Conservation (phyloP, 2,113 vertebrate species). For the Blennius ocellaris region DNA sequence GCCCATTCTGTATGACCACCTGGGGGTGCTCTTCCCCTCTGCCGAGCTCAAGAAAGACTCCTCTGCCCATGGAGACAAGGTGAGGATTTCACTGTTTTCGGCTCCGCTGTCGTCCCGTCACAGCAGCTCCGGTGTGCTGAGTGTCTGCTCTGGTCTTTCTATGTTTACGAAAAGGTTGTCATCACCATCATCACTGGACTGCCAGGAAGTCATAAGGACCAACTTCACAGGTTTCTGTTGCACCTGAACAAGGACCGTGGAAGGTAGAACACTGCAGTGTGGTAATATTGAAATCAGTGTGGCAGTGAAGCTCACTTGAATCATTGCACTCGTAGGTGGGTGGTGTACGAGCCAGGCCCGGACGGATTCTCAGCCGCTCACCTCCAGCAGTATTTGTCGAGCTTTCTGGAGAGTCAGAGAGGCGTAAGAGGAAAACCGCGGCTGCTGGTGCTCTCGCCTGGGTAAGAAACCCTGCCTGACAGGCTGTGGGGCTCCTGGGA, state of each 20-base stretch:
- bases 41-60: constrained; percentile 70
- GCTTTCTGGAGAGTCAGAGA: constrained; percentile 85
- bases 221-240: constrained; percentile 88
- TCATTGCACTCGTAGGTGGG: constrained; percentile 83
- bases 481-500: too few relatives aligned
- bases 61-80: constrained; percentile 83
- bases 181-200: constrained; percentile 91
- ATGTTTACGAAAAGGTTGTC: constrained; percentile 81
- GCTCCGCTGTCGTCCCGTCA: background rate
- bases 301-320: background rate
- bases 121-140: too few relatives aligned
- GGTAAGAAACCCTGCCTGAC: constrained; percentile 79
- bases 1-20: constrained; percentile 87
- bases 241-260: constrained; percentile 88
- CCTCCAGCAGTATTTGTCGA: constrained; percentile 90
- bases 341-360: constrained; percentile 87
- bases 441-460: constrained; percentile 90
- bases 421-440: constrained; percentile 77
- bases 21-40: constrained; percentile 86
- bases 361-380: constrained; percentile 90
- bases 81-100: constrained; percentile 47
- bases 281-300: constrained; percentile 16
- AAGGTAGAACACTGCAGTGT: constrained; percentile 79
- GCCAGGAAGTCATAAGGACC: constrained; percentile 90
- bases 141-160: constrained; percentile 10